Percentiles rank a stretch among this genome's conserved stretches.
These are phyloP conservation scores for Heteronetta atricapilla DNA, from an alignment of 2,113 vertebrate genomes.

Conservation along the genomic window DNA sequence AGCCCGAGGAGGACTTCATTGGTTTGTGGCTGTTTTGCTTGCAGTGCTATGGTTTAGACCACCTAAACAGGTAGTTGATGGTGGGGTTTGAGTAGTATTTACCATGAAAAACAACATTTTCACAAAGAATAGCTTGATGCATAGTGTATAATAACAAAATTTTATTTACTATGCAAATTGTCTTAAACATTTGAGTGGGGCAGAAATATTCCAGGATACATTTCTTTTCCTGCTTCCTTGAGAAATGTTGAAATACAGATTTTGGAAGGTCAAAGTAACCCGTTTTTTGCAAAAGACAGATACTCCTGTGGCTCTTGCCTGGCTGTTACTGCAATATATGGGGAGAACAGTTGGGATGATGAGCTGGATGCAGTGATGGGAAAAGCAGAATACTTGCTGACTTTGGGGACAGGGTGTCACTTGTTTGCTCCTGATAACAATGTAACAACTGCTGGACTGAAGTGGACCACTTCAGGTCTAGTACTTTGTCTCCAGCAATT, in stretches of 20 bases:
- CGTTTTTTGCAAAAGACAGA: neutral
- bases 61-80: neutral
- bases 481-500: neutral
- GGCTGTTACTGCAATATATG: neutral
- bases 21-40: neutral
- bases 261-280: neutral
- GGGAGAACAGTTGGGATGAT: neutral
- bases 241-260: neutral
- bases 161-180: neutral
- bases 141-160: neutral
- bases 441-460: neutral
- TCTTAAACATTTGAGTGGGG: neutral
- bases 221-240: neutral
- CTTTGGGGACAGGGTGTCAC: neutral
- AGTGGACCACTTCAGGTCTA: neutral
- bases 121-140: neutral
- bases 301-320: neutral
- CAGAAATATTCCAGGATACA: neutral
- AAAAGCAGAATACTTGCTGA: neutral
- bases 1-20: neutral
- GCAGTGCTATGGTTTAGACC: fast-evolving
- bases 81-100: neutral
- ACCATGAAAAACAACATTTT: neutral
- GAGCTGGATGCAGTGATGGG: neutral
- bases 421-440: neutral